Percentiles rank a stretch among this genome's conserved stretches.
phyloP scores from a whole-genome alignment of 2,113 vertebrate genomes.

The Gallinago jamesoni region DNA sequence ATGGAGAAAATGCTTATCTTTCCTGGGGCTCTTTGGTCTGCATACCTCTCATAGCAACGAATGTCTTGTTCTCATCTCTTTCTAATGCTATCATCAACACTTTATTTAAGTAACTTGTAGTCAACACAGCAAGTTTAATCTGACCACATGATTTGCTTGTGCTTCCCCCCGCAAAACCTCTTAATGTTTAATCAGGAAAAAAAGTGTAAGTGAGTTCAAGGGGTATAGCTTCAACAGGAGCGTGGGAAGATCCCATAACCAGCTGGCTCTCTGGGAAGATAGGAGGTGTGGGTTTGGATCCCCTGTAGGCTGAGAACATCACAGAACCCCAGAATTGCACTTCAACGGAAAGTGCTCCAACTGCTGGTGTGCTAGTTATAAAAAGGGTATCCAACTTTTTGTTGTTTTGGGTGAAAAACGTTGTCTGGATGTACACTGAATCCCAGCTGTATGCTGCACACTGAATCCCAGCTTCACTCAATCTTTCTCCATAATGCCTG shows the following conservation, averaged over 20 bases:
- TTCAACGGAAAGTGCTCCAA: background rate
- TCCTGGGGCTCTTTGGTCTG: background rate
- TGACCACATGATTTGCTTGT: background rate
- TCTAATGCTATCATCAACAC: background rate
- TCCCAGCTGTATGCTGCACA: background rate
- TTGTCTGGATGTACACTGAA: background rate
- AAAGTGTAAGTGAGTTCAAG: background rate
- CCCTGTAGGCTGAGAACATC: background rate
- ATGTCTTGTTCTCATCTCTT: background rate
- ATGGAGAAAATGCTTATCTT: background rate
- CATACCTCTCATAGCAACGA: background rate
- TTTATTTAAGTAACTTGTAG: background rate
- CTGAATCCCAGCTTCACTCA: background rate
- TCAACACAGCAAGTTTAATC: background rate
- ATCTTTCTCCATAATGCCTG: background rate
- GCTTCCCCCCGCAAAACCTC: rapidly evolving
- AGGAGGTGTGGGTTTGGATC: background rate
- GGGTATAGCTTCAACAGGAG: background rate
- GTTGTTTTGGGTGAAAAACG: background rate
- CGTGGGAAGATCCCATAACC: background rate
- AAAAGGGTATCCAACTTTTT: background rate
- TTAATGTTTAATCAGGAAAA: background rate
- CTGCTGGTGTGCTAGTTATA: background rate
- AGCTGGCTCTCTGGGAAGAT: background rate
- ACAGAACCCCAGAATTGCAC: background rate